phyloP scores from a whole-genome alignment of 2,797 vertebrate species.

The Danio albolineatus region DNA sequence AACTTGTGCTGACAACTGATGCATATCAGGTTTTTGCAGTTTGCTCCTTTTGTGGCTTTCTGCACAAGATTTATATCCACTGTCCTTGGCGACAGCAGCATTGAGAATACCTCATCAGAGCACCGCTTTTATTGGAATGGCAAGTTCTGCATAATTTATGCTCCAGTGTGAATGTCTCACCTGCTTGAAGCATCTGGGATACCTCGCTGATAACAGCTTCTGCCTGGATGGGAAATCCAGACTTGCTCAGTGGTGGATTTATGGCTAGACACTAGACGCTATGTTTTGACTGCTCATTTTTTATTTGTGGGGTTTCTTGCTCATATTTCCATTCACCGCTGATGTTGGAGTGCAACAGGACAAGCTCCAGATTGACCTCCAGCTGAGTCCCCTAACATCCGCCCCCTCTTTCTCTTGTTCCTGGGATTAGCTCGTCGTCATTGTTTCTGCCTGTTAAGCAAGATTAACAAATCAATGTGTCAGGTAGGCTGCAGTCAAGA shows the following conservation, averaged over 20 bases:
- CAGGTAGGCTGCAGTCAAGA: slow-evolving; percentile 83
- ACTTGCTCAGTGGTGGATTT: slow-evolving; percentile 33
- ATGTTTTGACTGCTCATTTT: slow-evolving; percentile 37
- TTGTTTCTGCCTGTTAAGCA: slow-evolving; percentile 86
- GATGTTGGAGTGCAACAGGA: slow-evolving; percentile 66
- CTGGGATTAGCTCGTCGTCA: slow-evolving; percentile 80
- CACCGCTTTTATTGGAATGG: slow-evolving; percentile 78
- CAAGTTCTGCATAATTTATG: slow-evolving; percentile 81
- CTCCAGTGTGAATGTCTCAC: slow-evolving; percentile 59
- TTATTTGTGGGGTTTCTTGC: slow-evolving; percentile 55
- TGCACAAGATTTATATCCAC: slow-evolving; percentile 72
- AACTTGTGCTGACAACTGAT: neutral
- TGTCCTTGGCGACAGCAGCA: slow-evolving; percentile 71
- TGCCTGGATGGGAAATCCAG: slow-evolving; percentile 33
- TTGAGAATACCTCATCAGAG: slow-evolving; percentile 74
- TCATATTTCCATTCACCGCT: slow-evolving; percentile 55
- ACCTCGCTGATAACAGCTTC: slow-evolving; percentile 13
- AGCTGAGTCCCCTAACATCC: slow-evolving; percentile 23
- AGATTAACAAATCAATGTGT: slow-evolving; percentile 87
- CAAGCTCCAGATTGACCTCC: slow-evolving; percentile 73
- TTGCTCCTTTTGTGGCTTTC: slow-evolving; percentile 63
- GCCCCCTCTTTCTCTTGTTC: slow-evolving; percentile 44
- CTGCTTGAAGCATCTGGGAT: slow-evolving; percentile 67
- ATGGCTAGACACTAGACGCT: slow-evolving; percentile 62
- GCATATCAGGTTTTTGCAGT: slow-evolving; percentile 66